These are phyloP conservation scores for Amazona guildingii DNA, from an alignment of 2,113 vertebrate species.

Conservation along the genomic window DNA sequence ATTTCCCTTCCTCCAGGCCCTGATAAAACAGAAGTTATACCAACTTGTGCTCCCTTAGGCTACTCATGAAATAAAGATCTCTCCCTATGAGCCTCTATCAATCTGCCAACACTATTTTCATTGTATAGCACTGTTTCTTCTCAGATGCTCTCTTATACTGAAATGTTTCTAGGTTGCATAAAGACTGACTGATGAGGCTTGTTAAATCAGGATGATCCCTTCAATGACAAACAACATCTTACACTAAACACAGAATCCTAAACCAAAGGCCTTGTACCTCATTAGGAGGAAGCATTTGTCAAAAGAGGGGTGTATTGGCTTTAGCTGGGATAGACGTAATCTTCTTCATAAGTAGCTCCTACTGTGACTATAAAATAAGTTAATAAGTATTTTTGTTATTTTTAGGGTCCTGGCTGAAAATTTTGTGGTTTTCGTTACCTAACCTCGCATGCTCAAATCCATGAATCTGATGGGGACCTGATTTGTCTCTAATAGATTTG, in stretches of 20 bases:
- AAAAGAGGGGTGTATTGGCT: neutral
- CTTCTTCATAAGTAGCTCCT: neutral
- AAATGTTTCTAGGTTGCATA: neutral
- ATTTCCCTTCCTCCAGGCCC: neutral
- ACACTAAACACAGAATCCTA: neutral
- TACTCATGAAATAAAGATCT: slow-evolving; percentile 9
- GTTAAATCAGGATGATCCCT: neutral
- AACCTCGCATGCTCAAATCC: neutral
- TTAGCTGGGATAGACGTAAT: neutral
- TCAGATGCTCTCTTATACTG: neutral
- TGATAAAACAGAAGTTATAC: neutral
- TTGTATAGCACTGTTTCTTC: neutral
- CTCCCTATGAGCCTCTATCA: neutral
- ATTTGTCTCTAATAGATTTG: neutral
- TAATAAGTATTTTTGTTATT: neutral
- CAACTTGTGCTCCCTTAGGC: slow-evolving; percentile 20
- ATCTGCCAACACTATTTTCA: neutral
- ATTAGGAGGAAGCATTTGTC: neutral
- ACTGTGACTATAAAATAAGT: neutral
- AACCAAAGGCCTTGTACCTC: neutral
- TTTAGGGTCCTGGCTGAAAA: neutral
- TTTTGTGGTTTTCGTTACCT: neutral
- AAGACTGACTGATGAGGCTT: neutral
- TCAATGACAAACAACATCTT: neutral
- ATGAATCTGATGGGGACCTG: neutral